Percentiles rank a stretch among this genome's conserved stretches.
phyloP scores from a whole-genome alignment of 2,888 invertebrate genomes.

The Monochamus alternatus region DNA sequence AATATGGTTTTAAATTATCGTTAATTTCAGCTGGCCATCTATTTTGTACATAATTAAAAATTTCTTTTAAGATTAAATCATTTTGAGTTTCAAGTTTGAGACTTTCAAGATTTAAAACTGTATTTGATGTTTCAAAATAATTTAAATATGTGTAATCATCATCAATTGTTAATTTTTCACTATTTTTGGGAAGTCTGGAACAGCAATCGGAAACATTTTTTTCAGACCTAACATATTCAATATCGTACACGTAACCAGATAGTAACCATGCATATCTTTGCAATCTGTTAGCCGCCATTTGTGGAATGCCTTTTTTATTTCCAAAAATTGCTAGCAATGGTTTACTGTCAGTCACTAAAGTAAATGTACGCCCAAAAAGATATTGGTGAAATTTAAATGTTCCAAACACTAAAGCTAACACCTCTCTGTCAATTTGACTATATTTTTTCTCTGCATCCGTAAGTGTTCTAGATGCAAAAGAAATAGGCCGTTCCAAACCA shows the following conservation, averaged over 20 bases:
- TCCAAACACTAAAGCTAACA: background rate
- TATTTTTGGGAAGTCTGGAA: slow-evolving; percentile 18
- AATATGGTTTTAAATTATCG: no score
- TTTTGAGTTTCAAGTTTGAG: no score
- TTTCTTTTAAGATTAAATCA: no score
- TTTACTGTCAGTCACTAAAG: slow-evolving; percentile 5
- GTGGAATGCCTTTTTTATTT: no score
- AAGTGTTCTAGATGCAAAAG: slow-evolving; percentile 11
- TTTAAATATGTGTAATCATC: slow-evolving; percentile 25
- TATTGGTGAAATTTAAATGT: slow-evolving; percentile 9
- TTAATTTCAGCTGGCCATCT: no score
- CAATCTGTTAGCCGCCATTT: no score
- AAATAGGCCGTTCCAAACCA: slow-evolving; percentile 11
- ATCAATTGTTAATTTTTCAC: slow-evolving; percentile 14
- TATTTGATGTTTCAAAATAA: slow-evolving; percentile 9
- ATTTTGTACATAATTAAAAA: no score
- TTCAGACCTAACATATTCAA: slow-evolving; percentile 11
- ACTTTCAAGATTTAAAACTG: background rate
- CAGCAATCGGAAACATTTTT: slow-evolving; percentile 1
- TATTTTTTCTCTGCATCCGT: slow-evolving; percentile 9
- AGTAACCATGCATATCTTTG: background rate
- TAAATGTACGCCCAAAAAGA: background rate
- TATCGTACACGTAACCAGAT: background rate
- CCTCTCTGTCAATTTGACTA: slow-evolving; percentile 7
- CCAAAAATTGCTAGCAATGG: no score